Base-by-base conservation (phyloP, 2,888 invertebrate species). In the Leucoma salicis region DNA sequence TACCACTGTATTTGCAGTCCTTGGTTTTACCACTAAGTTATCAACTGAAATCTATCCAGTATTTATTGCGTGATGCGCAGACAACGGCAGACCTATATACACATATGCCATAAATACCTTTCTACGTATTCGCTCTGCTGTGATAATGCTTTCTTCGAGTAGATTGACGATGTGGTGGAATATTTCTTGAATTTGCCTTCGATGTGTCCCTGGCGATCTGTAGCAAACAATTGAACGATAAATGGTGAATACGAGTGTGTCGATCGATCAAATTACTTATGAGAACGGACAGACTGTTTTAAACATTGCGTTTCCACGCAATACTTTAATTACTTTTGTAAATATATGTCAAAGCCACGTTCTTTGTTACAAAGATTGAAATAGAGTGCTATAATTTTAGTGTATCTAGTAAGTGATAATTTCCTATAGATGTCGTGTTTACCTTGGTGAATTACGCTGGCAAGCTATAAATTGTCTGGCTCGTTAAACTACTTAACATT, bases 151-250 rank as follows among this genome's bases (percentile, higher is more conserved):
- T 86, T 90, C 66, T 90, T 90, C 39, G 90, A 90, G 66, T 90
- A 85, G 36, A 90, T 74, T 15, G 89, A 89, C 29, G 89, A 89
- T 50, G 89, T 86, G 13, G 89, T 89, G 53, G 89, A 89, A 66
- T 89, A 88, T 76, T 89, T 89, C 62, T 89, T 89, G 65, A 82
- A 89, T 60, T 86, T 83, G 64, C 89, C 89, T 69, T 89, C 89
- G 66, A 88, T 88, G 70, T 88, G 88, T 42, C 78, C 70, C 55
- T 85, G 87, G 44, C 88, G 87, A 66, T 89, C 89, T 89, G 80
- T 53, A 64, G 63, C 53, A 63, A 60, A 64, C 50, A 62, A 49
- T 54, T 55, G 50, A 60, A 55, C 38, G 68, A 63, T 57, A 73
- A 50, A 59, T 58, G 60, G 53, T 63, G 58, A 47, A 51, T 55